Evolutionary conservation across 64 coral and sea anemone genomes (phyloP).

Genomic region (Catalaphyllia jardinei): DNA sequence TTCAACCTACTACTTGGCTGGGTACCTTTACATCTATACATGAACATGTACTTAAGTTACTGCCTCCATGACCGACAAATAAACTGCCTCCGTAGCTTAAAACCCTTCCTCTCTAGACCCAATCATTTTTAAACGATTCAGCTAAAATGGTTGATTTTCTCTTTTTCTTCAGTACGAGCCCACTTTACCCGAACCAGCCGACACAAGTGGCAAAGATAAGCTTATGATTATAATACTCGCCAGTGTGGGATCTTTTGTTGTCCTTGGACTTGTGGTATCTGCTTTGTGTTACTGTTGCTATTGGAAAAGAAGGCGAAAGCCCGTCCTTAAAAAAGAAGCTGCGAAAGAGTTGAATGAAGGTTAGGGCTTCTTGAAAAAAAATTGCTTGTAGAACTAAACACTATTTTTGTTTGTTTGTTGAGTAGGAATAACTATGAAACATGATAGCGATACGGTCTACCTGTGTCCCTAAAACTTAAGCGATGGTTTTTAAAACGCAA

Average conservation of each 20-base stretch:
- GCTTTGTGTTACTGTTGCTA: slow-evolving; percentile 49
- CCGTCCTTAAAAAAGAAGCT: not conserved
- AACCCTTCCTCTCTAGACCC: no score
- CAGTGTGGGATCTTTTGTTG: slow-evolving; percentile 9
- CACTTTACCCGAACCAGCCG: not conserved
- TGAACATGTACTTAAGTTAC: no score
- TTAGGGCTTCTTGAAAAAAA: not conserved
- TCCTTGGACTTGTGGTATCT: slow-evolving; percentile 37
- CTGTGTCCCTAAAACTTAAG: no score
- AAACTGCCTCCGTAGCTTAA: not conserved
- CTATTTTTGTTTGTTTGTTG: no score
- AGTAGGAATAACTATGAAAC: no score
- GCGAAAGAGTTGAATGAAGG: not conserved
- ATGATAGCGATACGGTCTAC: no score
- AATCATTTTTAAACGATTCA: not conserved
- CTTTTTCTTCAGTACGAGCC: slow-evolving; percentile 3
- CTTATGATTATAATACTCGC: slow-evolving; percentile 14
- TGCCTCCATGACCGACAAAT: no score
- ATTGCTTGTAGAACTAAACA: no score
- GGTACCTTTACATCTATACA: no score
- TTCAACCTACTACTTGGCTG: no score
- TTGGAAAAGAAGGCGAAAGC: slow-evolving; percentile 42
- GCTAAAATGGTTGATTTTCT: not conserved
- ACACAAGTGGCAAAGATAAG: slow-evolving; percentile 28
- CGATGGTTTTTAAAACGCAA: no score